Evolutionary conservation across 2,113 vertebrate species (phyloP).

Genomic region (Corydoras sp.): DNA sequence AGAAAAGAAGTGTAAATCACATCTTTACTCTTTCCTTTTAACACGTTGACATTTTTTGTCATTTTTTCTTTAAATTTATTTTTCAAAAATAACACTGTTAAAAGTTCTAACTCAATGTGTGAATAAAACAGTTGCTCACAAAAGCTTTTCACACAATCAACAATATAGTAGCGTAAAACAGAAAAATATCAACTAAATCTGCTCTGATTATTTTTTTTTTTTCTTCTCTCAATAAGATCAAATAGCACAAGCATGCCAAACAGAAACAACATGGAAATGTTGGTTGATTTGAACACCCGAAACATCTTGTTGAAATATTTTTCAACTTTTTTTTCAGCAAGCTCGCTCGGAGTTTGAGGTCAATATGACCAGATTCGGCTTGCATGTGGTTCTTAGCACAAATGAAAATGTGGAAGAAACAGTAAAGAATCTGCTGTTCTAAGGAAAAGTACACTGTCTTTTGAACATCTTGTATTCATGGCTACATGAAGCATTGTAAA

Average conservation of each 20-base stretch:
- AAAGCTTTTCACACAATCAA: conserved; percentile 69
- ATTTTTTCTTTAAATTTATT: conserved; percentile 35
- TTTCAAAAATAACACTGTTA: conserved; percentile 67
- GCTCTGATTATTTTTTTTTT: conserved; percentile 56
- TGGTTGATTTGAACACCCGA: conserved; percentile 39
- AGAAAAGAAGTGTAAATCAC: conserved; percentile 27
- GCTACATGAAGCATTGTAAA: conserved; percentile 77
- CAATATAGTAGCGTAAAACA: conserved; percentile 69
- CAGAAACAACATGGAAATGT: conserved; percentile 60
- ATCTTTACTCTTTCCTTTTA: conserved; percentile 22
- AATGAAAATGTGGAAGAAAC: conserved; percentile 66
- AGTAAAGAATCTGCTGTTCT: conserved; percentile 57
- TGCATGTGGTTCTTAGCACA: conserved; percentile 59
- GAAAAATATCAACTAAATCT: conserved; percentile 62
- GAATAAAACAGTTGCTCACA: conserved; percentile 70
- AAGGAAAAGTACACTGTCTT: conserved; percentile 61
- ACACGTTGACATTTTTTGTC: conserved; percentile 31
- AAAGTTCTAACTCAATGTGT: conserved; percentile 70
- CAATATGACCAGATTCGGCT: conserved; percentile 81
- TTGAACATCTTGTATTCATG: conserved; percentile 53
- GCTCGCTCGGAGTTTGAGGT: conserved; percentile 63
- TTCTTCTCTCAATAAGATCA: conserved; percentile 57
- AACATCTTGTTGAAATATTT: conserved; percentile 34
- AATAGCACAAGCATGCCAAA: conserved; percentile 80
- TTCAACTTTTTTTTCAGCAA: conserved; percentile 27